Evolutionary conservation across 2,888 invertebrate genomes (phyloP), one percentile per base, ranked within the genome.

Genomic region (Chrysina gloriosa): DNA sequence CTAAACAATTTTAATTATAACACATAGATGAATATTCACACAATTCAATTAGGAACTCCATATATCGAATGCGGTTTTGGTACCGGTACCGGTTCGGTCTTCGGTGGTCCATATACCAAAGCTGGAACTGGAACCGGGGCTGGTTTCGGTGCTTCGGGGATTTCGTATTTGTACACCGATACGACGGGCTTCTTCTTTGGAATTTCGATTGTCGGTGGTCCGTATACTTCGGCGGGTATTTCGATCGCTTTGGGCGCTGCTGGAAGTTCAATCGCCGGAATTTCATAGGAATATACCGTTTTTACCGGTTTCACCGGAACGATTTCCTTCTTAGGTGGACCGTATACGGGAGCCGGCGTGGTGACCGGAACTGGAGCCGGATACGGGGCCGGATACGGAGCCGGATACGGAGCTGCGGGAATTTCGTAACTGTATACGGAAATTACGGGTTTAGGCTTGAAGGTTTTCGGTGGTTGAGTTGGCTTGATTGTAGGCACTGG

Each of bases 201-300:
- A 23, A 65, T 34, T n/a, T 34, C 65, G 2, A 21, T 21, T 34
- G 23, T 64, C 9, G 50, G 64, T 21, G 34, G 64, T 52, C 50
- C 50, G 11, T 64, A 64, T 21, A 63, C 61, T 21, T 19, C 23
- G 9, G 14, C 27, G 4, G 54, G 31, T 27, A 9, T 5, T 29
- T 11, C 25, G 3, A n/a, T 14, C 2, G 31, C 31, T 31, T 6
- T 6, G 31, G 7, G n/a, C 2, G 31, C 9, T 11, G 16, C 16
- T 1, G 11, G 42, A 14, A 14, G n/a, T 4, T 42, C 16, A n/a
- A 16, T 5, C 3, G 9, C 47, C 23, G 47, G 47, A 14, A 16
- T 16, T 42, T 42, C 42, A 14, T 42, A 42, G 6, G 42, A 14
- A 42, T 42, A 42, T 2, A 1, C 1, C 11, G 42, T 16, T 11